These are phyloP conservation scores for Pyrrhosoma nymphula DNA, from an alignment of 2,888 invertebrate species.

Conservation along the genomic window DNA sequence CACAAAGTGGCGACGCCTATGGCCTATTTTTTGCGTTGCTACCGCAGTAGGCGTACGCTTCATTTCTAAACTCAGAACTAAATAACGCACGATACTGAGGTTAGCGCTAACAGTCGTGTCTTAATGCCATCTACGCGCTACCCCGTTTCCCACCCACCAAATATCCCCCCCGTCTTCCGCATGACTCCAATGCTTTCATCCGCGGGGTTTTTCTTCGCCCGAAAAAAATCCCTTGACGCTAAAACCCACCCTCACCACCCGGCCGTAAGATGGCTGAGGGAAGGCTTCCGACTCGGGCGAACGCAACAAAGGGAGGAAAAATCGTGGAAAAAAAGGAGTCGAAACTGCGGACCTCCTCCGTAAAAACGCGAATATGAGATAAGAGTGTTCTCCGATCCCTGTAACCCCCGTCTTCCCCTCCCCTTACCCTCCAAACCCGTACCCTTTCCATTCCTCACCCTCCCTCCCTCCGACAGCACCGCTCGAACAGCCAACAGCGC, in stretches of 20 bases:
- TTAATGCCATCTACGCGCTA: no score
- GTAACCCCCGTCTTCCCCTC: background rate
- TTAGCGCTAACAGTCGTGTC: no score
- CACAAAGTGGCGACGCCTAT: no score
- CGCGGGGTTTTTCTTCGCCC: background rate
- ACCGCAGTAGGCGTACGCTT: no score
- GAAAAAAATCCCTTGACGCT: background rate
- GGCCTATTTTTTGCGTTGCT: no score
- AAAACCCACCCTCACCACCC: background rate
- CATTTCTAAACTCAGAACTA: no score
- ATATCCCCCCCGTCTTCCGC: background rate
- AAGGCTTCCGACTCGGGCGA: slow-evolving; percentile 34
- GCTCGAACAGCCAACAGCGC: background rate
- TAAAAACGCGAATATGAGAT: background rate
- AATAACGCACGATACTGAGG: no score
- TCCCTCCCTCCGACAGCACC: background rate
- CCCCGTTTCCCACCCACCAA: no score
- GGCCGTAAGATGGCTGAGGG: background rate
- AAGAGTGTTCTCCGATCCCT: background rate
- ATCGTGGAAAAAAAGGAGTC: background rate
- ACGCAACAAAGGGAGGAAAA: slow-evolving; percentile 46
- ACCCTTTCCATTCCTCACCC: background rate
- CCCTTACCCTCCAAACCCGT: background rate
- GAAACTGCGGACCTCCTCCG: background rate
- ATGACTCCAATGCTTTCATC: background rate